Evolutionary conservation across 2,888 invertebrate species (phyloP), one percentile per base, ranked within the genome.

Genomic region (Meteorus cinctellus): DNA sequence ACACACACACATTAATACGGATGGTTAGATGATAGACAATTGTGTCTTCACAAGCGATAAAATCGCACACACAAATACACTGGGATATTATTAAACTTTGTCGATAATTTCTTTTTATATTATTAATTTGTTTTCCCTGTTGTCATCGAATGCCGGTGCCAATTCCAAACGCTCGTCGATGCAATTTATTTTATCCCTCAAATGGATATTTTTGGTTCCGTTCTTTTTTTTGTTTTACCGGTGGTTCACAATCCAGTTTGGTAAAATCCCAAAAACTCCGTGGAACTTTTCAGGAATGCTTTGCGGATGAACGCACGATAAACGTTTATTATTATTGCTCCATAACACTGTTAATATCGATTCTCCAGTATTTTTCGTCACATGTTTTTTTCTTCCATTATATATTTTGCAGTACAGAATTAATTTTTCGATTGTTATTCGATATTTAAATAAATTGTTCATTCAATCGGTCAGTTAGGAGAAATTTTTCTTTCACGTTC

Each of bases 61-160:
- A 67, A 45, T 63, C 63, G 60, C 72, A 70, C 75, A 12, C 69
- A 67, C 67, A 24, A 24, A 24, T 24, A 66, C 72, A 72, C 77
- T 5, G 66, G 71, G 73, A 78, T 16, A 48, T 72, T 77, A 65
- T 79, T 45, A 75, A 81, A 80, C 71, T 79, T 80, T 76, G 24
- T 36, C 65, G 70, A 75, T 77, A 60, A 31, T 70, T 41, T 69
- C 48, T 8, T 19, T 24, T 24, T 19, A 12, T 12, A 59, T 19
- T 41, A 41, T 41, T 41, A 41, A 41, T 41, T 41, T 12, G 8
- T 41, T 41, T 41, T 41, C 12, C 41, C 12, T 41, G 41, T 41
- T 41, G 8, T 41, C 41, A 41, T 0, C 41, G 41, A 36, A 29
- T 10, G 74, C 73, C 75, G 76, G 65, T 51, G 75, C 60, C 68